phyloP scores from a whole-genome alignment of 1,140 invertebrate species.

The Adelges cooleyi region DNA sequence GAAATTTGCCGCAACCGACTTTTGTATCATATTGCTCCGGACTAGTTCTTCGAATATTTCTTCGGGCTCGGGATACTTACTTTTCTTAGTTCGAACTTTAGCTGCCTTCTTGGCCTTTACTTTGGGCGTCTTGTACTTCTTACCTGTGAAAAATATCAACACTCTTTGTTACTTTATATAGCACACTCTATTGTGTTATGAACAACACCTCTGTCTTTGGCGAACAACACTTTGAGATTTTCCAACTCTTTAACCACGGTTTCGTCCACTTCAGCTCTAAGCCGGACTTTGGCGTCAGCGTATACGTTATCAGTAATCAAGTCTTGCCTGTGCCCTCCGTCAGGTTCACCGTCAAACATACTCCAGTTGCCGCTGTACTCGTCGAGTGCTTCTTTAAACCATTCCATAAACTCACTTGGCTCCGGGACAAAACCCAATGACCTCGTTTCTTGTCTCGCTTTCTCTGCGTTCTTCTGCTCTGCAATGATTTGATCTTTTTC shows the following conservation, averaged over 20 bases:
- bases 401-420: background rate
- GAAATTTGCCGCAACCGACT: background rate
- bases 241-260: background rate
- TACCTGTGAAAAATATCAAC: background rate
- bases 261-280: background rate
- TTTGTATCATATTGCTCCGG: background rate
- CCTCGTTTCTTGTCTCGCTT: background rate
- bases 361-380: background rate
- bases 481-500: background rate
- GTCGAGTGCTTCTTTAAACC: background rate
- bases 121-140: background rate
- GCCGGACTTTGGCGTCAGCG: background rate
- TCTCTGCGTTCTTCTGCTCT: background rate
- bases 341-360: background rate
- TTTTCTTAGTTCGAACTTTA: background rate
- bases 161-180: no score
- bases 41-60: constrained; percentile 11
- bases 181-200: no score
- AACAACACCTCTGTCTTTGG: background rate
- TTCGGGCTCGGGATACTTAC: background rate
- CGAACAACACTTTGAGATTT: background rate
- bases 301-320: background rate
- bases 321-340: background rate
- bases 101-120: background rate
- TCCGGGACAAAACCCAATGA: background rate